Percentiles rank a stretch among this genome's conserved stretches.
Conservation (phyloP, 2,888 invertebrate species). For the Panzeria rudis region DNA sequence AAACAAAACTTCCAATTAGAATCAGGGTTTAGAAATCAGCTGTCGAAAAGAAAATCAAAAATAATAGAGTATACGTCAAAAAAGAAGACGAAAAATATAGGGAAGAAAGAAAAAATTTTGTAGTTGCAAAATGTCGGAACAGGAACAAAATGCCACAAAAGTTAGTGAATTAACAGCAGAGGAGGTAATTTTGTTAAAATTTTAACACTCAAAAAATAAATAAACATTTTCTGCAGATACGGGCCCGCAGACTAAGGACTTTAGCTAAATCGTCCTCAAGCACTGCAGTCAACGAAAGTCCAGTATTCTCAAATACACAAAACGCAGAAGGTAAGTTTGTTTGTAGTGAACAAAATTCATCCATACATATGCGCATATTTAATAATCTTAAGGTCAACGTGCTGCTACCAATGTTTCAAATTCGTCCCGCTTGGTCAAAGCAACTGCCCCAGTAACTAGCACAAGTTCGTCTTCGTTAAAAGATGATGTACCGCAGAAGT, state of each 20-base stretch:
- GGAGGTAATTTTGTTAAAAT: slow-evolving; percentile 87
- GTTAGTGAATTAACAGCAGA: slow-evolving; percentile 90
- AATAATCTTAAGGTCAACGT: slow-evolving; percentile 68
- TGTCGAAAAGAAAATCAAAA: slow-evolving; percentile 52
- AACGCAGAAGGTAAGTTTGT: slow-evolving; percentile 54
- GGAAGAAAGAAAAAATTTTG: slow-evolving; percentile 59
- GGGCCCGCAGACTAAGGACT: slow-evolving; percentile 81
- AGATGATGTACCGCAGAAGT: neutral
- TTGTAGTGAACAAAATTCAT: neutral
- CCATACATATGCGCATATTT: neutral
- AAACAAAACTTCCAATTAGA: slow-evolving; percentile 53
- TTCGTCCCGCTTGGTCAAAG: slow-evolving; percentile 80
- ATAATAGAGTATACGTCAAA: slow-evolving; percentile 58
- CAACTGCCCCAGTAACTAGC: slow-evolving; percentile 48
- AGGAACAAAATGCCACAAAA: slow-evolving; percentile 70
- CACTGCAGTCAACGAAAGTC: slow-evolving; percentile 59
- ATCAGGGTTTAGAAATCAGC: slow-evolving; percentile 58
- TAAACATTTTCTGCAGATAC: slow-evolving; percentile 79
- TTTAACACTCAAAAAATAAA: slow-evolving; percentile 73
- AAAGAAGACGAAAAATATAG: slow-evolving; percentile 38
- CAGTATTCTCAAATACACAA: slow-evolving; percentile 64
- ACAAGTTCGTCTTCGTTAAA: slow-evolving; percentile 7
- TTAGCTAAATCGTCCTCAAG: slow-evolving; percentile 77
- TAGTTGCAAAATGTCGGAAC: slow-evolving; percentile 73
- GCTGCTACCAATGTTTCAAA: slow-evolving; percentile 77